phyloP scores from a whole-genome alignment of 1,140 invertebrate genomes.

The Drosophila guanche region DNA sequence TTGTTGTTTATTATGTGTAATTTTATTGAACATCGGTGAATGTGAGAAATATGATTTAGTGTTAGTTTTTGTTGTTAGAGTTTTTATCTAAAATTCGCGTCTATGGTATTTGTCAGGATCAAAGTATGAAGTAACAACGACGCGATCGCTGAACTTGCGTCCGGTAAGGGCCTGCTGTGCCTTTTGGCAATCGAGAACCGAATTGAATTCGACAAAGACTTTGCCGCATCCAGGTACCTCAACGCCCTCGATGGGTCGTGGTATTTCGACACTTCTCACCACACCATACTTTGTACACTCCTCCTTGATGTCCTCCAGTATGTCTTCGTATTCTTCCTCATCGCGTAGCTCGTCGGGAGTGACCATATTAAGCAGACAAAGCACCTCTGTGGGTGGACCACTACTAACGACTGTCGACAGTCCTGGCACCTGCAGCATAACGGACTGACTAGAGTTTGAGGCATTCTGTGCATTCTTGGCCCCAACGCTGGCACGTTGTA shows the following conservation, averaged over 20 bases:
- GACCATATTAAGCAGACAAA: conserved; percentile 99
- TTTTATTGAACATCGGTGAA: conserved; percentile 70
- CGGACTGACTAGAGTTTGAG: conserved; percentile 89
- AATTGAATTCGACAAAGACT: conserved; percentile 99
- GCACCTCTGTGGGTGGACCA: conserved; percentile 97
- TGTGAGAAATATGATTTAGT: conserved; percentile 70
- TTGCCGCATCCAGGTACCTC: conserved; percentile 99
- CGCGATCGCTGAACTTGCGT: conserved; percentile 98
- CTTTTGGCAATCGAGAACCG: conserved; percentile 98
- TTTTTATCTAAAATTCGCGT: conserved; percentile 94
- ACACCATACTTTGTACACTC: conserved; percentile 99
- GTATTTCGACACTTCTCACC: conserved; percentile 98
- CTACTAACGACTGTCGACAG: conserved; percentile 92
- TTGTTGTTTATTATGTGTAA: conserved; percentile 60
- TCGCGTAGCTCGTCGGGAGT: conserved; percentile 98
- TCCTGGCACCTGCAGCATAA: conserved; percentile 93
- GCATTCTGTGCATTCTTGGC: conserved; percentile 94
- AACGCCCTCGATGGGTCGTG: conserved; percentile 97
- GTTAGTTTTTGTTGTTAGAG: conserved; percentile 3
- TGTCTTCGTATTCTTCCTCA: conserved; percentile 99
- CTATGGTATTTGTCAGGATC: conserved; percentile 99
- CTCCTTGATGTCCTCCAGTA: conserved; percentile 98
- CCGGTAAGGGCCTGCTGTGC: conserved; percentile 99
- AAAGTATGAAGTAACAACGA: conserved; percentile 99
- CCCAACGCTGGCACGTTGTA: conserved; percentile 97